phyloP scores from a whole-genome alignment of 2,797 vertebrate genomes.

The Manis javanica region DNA sequence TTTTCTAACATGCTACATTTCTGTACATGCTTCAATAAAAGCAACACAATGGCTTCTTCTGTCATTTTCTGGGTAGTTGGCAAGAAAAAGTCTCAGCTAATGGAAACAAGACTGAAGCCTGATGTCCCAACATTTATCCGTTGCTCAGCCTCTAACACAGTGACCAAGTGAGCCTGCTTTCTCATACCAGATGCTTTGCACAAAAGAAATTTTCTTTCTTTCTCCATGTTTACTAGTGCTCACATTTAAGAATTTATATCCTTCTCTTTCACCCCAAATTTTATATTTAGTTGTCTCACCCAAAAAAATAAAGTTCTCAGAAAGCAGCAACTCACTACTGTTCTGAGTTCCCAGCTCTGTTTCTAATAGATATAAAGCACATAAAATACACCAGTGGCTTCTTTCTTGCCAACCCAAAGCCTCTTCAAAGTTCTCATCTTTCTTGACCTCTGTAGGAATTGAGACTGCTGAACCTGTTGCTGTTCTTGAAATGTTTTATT shows the following conservation, averaged over 20 bases:
- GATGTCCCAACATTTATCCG: neutral
- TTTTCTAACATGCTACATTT: neutral
- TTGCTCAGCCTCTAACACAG: neutral
- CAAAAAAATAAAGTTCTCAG: neutral
- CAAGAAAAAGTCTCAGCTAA: neutral
- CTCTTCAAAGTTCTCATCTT: constrained; percentile 40
- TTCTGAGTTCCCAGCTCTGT: neutral
- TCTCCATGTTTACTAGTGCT: neutral
- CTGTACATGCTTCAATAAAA: neutral
- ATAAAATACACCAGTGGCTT: neutral
- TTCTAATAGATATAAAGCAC: neutral
- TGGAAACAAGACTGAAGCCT: neutral
- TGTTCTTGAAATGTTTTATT: neutral
- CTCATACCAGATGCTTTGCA: neutral
- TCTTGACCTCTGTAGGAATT: neutral
- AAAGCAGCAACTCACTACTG: neutral
- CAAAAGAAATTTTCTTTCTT: neutral
- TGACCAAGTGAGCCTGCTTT: neutral
- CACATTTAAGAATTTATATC: neutral
- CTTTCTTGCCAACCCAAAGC: neutral
- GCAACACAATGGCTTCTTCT: neutral
- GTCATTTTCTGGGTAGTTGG: neutral
- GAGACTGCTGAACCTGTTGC: neutral
- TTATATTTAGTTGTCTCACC: neutral
- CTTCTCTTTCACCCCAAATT: neutral